Evolutionary conservation across 2,888 invertebrate genomes (phyloP), one percentile per base, ranked within the genome.

Genomic region (Palloptera scutellata): DNA sequence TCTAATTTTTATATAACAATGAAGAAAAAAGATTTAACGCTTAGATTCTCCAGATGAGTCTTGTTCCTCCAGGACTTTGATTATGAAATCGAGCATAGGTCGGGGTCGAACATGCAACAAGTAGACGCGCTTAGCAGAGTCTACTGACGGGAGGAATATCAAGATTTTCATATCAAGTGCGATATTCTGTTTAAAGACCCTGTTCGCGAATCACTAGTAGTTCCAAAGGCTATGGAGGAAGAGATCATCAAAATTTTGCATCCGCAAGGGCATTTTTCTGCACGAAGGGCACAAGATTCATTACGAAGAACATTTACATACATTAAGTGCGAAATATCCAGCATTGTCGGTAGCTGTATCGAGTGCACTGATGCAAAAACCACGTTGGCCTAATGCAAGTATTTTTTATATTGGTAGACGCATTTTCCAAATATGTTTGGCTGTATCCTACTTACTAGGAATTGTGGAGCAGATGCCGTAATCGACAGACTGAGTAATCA

Each of bases 351-450:
- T 54, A 66, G 61, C 6, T 72, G 72, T 54, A 43, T 74, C 1
- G 64, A 68, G 43, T 74, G 72, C 45, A 68, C 68, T 11, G 59
- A 71, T 11, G 45, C 58, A 1, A 58, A 71, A 66, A 82, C 53
- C 83, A 84, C 52, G 42, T 84, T 1, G 81, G 82, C 1, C 81
- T 81, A 1, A 55, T 81, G 67, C 68, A 74, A 0, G 67, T 60
- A 1, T 76, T 83, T 1, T 72, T 83, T 5, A 69, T 79, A 9
- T 61, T 81, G 0, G 70, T 82, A 0, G 81, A 83, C 69, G 78
- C 66, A 0, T 82, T 80, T 57, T 78, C 79, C 0, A 82, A 82
- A 64, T 83, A 81, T 71, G 72, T 71, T 0, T 83, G 83, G 81
- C 17, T 82, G 1, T 82, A 75, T 60, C 81, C 81, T 0, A 76